Percentiles rank a stretch among this genome's conserved stretches.
Conservation (phyloP, 1,140 invertebrate genomes). For the Dreissena polymorpha region DNA sequence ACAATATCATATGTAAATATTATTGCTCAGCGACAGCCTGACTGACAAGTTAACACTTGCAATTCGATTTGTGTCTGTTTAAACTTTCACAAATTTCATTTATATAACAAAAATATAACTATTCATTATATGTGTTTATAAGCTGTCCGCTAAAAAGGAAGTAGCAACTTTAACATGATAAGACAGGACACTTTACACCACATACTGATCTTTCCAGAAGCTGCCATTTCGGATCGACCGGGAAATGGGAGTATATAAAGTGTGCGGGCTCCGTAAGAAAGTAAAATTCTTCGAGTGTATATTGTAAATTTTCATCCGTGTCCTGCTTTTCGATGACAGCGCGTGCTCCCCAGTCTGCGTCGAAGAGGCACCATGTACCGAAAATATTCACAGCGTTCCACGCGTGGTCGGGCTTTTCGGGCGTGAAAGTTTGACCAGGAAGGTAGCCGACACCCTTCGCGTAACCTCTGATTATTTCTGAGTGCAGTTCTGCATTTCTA, state of each 20-base stretch:
- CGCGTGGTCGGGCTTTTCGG: slow-evolving; percentile 76
- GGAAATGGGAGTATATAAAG: slow-evolving; percentile 79
- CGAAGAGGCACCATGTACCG: slow-evolving; percentile 78
- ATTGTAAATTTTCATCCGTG: slow-evolving; percentile 75
- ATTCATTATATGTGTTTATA: no score
- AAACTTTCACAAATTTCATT: no score
- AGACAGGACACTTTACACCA: not conserved
- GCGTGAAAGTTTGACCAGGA: slow-evolving; percentile 78
- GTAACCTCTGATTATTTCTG: slow-evolving; percentile 78
- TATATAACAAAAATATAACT: no score
- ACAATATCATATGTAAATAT: no score
- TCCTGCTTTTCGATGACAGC: slow-evolving; percentile 78
- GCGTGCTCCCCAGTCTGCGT: slow-evolving; percentile 79
- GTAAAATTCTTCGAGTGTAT: slow-evolving; percentile 79
- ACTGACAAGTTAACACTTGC: no score
- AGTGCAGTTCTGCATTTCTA: slow-evolving; percentile 79
- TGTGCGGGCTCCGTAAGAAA: slow-evolving; percentile 79
- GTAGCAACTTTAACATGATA: no score
- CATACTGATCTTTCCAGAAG: slow-evolving; percentile 70
- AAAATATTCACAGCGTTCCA: slow-evolving; percentile 80
- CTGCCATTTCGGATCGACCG: slow-evolving; percentile 79
- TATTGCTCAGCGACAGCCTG: no score
- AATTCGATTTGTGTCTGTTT: no score
- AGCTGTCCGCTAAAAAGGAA: no score
- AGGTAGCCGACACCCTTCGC: slow-evolving; percentile 79